Percentiles rank a stretch among this genome's conserved stretches.
These are phyloP conservation scores for Drosophila austrosaltans DNA, from an alignment of 2,888 invertebrate genomes.

Conservation along the genomic window DNA sequence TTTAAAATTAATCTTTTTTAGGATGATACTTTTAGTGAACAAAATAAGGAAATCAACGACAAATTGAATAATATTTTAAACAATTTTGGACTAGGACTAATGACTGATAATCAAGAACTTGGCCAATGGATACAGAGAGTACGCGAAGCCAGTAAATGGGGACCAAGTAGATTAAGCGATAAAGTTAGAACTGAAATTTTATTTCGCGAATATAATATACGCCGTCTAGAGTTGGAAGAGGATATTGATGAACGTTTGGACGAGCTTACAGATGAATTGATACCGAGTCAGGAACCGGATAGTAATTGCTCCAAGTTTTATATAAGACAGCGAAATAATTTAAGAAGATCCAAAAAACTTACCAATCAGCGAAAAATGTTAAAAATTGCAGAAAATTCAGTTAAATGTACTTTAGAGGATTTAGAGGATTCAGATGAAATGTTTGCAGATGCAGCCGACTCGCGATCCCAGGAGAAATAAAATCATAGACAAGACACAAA, in stretches of 20 bases:
- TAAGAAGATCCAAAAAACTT: not conserved
- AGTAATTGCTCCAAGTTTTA: constrained; percentile 1
- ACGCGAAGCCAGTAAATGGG: constrained; percentile 3
- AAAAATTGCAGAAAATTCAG: not conserved
- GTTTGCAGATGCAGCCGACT: constrained; percentile 3
- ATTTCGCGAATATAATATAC: not conserved
- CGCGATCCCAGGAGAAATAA: not conserved
- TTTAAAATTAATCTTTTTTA: not conserved
- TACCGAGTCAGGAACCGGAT: not conserved
- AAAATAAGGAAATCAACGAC: not conserved
- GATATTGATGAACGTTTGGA: not conserved
- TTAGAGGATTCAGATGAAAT: not conserved
- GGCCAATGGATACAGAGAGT: not conserved
- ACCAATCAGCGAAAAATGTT: not conserved
- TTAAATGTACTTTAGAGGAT: not conserved
- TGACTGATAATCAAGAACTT: not conserved
- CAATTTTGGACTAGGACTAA: no score
- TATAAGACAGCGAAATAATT: not conserved
- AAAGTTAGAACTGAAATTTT: not conserved
- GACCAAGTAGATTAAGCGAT: not conserved
- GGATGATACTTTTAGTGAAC: constrained; percentile 1
- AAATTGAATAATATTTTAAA: not conserved
- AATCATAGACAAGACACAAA: not conserved
- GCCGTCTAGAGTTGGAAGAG: constrained; percentile 3
- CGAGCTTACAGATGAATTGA: not conserved